A percentile compares a stretch with the other conserved stretches of the same genome.
These are phyloP conservation scores for Pristionchus mayeri DNA, from an alignment of 2,888 invertebrate species.

Conservation along the genomic window DNA sequence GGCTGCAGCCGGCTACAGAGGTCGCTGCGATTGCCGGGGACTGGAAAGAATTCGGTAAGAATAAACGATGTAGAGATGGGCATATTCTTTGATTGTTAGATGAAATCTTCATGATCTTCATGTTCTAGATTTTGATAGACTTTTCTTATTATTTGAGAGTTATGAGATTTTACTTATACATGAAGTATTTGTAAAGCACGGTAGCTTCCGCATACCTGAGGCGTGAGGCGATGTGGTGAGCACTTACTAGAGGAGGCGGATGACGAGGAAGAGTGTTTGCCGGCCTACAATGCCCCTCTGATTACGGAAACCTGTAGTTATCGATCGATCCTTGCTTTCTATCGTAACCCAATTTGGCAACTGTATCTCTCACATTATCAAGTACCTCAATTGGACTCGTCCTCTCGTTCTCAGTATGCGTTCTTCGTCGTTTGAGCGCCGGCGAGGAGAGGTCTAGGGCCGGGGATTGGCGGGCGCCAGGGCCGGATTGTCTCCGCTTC, in stretches of 20 bases:
- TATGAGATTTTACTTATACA: too few species aligned
- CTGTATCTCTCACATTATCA: background rate
- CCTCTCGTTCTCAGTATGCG: background rate
- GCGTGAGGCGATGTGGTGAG: slow-evolving; percentile 30
- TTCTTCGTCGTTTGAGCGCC: background rate
- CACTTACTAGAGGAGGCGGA: background rate
- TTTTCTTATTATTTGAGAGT: too few species aligned
- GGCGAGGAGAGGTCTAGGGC: background rate
- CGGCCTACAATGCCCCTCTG: too few species aligned
- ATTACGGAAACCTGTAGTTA: background rate
- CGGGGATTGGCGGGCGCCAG: background rate
- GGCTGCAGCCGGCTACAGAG: background rate
- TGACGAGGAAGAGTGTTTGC: slow-evolving; percentile 28
- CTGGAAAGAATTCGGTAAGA: background rate
- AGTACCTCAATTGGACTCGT: background rate
- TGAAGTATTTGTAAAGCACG: too few species aligned
- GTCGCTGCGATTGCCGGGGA: background rate
- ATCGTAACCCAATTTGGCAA: background rate
- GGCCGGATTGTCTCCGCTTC: background rate
- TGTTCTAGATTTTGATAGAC: background rate
- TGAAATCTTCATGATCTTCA: background rate
- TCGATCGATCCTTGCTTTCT: background rate
- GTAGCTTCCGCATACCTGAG: background rate
- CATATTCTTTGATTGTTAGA: background rate
- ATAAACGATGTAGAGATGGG: too few species aligned